These are phyloP conservation scores for Drosophila sp. DNA, from an alignment of 1,140 invertebrate genomes.

Conservation along the genomic window DNA sequence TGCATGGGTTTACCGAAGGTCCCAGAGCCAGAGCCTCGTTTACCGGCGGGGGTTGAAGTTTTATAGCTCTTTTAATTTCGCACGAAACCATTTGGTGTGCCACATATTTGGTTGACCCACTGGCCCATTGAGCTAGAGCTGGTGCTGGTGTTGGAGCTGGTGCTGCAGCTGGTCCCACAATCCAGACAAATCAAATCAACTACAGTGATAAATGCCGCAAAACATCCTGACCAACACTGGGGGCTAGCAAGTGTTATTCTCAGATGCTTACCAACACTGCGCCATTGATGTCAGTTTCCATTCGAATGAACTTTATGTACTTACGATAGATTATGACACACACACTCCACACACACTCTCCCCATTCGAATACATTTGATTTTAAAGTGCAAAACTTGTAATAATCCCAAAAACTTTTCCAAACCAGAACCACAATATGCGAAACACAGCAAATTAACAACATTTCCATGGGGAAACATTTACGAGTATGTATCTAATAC, in stretches of 20 bases:
- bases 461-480: conserved; percentile 7
- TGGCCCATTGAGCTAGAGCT: neutral
- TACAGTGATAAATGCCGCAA: neutral
- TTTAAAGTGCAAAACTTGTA: neutral
- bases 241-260: no score
- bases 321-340: no score
- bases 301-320: no score
- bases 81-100: conserved; percentile 25
- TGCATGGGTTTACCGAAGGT: conserved; percentile 13
- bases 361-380: neutral
- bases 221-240: neutral
- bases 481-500: neutral
- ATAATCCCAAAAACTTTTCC: neutral
- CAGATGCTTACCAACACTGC: no score
- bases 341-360: neutral
- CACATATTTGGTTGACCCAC: conserved; percentile 19
- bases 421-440: neutral
- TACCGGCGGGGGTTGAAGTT: conserved; percentile 20
- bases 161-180: neutral
- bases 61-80: conserved; percentile 33
- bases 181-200: conserved; percentile 12
- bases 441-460: conserved; percentile 2
- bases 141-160: neutral
- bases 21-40: conserved; percentile 10
- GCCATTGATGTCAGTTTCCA: no score